Conservation (phyloP, 2,113 vertebrate species). For the Meles meles region DNA sequence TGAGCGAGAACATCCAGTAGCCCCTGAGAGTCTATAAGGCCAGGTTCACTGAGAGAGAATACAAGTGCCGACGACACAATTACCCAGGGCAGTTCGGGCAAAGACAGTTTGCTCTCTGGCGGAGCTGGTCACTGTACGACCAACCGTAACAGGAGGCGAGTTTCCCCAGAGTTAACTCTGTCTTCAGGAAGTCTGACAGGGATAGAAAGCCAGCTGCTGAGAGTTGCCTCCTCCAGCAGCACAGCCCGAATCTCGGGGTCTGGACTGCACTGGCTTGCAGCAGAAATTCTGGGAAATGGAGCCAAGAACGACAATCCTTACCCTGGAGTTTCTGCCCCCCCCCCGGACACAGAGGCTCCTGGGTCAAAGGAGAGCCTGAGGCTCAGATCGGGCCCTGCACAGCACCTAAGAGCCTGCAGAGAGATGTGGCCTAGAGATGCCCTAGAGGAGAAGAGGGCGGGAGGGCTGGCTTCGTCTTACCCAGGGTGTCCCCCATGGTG, state of each 20-base stretch:
- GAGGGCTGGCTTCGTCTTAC: slow-evolving; percentile 73
- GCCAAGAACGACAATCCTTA: background rate
- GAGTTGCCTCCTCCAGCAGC: too few relatives aligned
- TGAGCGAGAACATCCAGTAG: background rate
- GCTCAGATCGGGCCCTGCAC: fast-evolving
- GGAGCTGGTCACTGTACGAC: background rate
- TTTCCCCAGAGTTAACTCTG: background rate
- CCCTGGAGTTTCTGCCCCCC: background rate
- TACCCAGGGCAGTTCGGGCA: background rate
- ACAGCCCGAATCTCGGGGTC: background rate
- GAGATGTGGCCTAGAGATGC: background rate
- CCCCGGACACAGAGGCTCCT: background rate
- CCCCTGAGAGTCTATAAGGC: background rate
- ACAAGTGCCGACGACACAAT: background rate
- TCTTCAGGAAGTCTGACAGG: background rate
- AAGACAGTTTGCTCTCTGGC: background rate
- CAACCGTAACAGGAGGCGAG: fast-evolving
- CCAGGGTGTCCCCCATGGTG: slow-evolving; percentile 91
- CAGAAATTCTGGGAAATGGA: background rate
- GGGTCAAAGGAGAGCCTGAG: background rate
- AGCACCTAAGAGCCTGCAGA: background rate
- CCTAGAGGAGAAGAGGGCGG: background rate
- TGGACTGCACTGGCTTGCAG: background rate
- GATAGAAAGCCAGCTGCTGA: too few relatives aligned
- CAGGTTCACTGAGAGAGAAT: background rate